Percentiles rank a stretch among this genome's conserved stretches.
Conservation (phyloP, 2,888 invertebrate species). For the Labia minor region DNA sequence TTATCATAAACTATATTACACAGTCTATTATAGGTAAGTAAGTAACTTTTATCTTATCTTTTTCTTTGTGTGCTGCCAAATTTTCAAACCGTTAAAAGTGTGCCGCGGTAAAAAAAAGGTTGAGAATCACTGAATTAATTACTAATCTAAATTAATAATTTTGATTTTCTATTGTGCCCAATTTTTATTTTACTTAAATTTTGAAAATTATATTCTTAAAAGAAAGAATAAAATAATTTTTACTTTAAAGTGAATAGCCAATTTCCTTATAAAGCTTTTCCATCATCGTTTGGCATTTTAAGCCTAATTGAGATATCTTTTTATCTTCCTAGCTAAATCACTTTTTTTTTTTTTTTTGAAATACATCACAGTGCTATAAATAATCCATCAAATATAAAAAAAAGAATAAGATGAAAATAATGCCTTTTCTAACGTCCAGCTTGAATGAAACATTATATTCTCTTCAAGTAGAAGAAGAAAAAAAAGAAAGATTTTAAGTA, state of each 20-base stretch:
- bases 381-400: neutral
- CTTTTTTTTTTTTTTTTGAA: neutral
- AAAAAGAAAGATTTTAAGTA: neutral
- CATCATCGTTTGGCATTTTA: neutral
- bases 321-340: neutral
- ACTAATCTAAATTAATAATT: no score
- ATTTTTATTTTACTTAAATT: no score
- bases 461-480: neutral
- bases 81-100: no score
- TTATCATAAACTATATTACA: no score
- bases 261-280: neutral
- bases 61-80: no score
- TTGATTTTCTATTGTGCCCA: no score
- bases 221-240: no score
- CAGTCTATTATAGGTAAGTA: no score
- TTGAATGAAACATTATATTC: conserved; percentile 1
- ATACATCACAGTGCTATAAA: neutral
- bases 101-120: no score
- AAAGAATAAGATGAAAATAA: neutral
- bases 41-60: no score
- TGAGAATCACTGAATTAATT: no score
- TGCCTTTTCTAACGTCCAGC: neutral
- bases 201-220: no score
- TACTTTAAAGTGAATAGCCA: neutral
- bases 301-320: neutral